Evolutionary conservation across 1,140 invertebrate species (phyloP).

Genomic region (Brachionus angularis): DNA sequence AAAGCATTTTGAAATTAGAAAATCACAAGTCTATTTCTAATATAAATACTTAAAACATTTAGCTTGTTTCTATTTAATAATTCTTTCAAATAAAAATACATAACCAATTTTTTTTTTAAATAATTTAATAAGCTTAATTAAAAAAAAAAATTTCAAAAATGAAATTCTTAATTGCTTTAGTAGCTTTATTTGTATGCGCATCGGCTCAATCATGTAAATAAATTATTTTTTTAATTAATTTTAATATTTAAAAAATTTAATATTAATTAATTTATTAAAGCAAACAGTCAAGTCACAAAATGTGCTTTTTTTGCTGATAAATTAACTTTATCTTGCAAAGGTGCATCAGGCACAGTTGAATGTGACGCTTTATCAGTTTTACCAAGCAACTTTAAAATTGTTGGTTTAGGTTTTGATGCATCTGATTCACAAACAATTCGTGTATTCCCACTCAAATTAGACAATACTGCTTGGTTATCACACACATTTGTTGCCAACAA

Average conservation of each 20-base stretch:
- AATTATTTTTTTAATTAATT: not conserved
- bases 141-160: constrained; percentile 12
- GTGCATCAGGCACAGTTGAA: constrained; percentile 4
- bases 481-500: not conserved
- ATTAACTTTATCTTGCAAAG: constrained; percentile 9
- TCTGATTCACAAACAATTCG: not conserved
- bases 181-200: constrained; percentile 26
- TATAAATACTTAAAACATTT: no score
- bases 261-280: not conserved
- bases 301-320: constrained; percentile 37
- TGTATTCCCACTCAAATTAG: not conserved
- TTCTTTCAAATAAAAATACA: no score
- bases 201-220: constrained; percentile 6
- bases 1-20: no score
- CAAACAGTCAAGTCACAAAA: constrained; percentile 13
- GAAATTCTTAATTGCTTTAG: constrained; percentile 41
- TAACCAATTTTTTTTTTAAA: no score
- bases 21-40: no score
- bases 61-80: no score
- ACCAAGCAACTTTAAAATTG: constrained; percentile 25
- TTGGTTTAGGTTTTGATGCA: constrained; percentile 26
- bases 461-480: constrained; percentile 5
- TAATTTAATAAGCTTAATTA: constrained; percentile 5
- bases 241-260: not conserved
- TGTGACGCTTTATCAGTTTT: constrained; percentile 16